A percentile compares a stretch with the other conserved stretches of the same genome.
phyloP scores from a whole-genome alignment of 2,113 vertebrate genomes.

The Aplodontia rufa region DNA sequence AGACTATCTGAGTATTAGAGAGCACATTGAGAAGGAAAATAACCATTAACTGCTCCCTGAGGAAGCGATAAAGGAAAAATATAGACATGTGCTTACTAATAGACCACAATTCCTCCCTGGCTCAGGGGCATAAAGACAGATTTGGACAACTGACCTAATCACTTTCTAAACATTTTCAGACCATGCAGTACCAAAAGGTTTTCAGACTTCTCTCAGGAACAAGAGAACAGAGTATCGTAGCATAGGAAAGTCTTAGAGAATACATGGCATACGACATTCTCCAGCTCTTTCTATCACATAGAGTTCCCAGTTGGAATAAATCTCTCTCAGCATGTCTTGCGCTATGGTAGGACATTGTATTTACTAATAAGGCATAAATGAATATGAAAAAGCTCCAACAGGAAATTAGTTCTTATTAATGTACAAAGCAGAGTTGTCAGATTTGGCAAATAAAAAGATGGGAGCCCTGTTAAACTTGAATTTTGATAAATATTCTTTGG shows the following conservation, averaged over 20 bases:
- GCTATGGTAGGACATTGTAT: neutral
- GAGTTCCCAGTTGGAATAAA: slow-evolving; percentile 52
- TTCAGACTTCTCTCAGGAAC: neutral
- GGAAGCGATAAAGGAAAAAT: neutral
- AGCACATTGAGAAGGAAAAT: neutral
- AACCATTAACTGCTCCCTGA: neutral
- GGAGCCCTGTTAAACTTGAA: slow-evolving; percentile 16
- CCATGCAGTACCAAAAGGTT: neutral
- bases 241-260: slow-evolving; percentile 48
- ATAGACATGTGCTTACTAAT: neutral
- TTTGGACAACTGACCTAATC: neutral
- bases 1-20: neutral
- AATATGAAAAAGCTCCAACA: neutral
- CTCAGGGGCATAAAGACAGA: neutral
- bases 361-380: slow-evolving; percentile 56
- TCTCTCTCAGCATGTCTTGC: slow-evolving; percentile 20
- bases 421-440: slow-evolving; percentile 17
- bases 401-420: slow-evolving; percentile 59
- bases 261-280: slow-evolving; percentile 24
- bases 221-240: neutral
- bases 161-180: slow-evolving; percentile 23
- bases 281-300: slow-evolving; percentile 37
- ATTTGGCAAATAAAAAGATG: slow-evolving; percentile 47
- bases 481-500: slow-evolving; percentile 35
- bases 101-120: neutral